A percentile compares a stretch with the other conserved stretches of the same genome.
Conservation (phyloP, 2,888 invertebrate species). For the Orthosia cruda region DNA sequence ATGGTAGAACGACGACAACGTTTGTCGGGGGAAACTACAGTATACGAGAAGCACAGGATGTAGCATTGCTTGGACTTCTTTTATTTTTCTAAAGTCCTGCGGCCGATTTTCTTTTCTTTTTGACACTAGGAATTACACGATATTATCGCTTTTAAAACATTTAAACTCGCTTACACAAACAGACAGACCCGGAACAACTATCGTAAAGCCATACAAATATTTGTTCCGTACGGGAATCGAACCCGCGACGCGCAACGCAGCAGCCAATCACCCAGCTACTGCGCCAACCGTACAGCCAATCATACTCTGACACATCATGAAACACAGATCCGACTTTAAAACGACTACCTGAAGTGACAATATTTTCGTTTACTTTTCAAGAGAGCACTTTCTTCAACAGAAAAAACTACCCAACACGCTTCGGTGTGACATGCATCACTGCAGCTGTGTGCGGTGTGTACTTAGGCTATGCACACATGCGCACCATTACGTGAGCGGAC, state of each 20-base stretch:
- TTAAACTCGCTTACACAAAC: no score
- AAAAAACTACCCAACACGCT: slow-evolving; percentile 39
- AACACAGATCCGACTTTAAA: not conserved
- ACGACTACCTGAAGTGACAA: not conserved
- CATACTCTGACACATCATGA: not conserved
- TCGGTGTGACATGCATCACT: slow-evolving; percentile 74
- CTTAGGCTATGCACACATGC: slow-evolving; percentile 84
- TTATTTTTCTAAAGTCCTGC: no score
- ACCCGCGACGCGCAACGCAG: no score
- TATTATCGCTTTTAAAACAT: no score
- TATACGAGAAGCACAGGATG: not conserved
- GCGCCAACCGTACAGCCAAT: no score
- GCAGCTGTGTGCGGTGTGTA: slow-evolving; percentile 82
- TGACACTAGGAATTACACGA: no score
- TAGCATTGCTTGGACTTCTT: no score
- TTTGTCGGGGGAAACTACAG: not conserved
- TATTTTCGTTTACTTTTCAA: not conserved
- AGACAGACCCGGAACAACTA: no score
- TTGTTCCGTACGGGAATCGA: no score
- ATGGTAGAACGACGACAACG: no score
- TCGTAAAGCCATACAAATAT: no score
- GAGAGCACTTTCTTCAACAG: slow-evolving; percentile 12
- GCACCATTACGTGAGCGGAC: slow-evolving; percentile 81
- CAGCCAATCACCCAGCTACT: not conserved
- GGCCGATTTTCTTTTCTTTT: no score